Evolutionary conservation across 2,888 invertebrate genomes (phyloP).

Genomic region (Morpho achilles): DNA sequence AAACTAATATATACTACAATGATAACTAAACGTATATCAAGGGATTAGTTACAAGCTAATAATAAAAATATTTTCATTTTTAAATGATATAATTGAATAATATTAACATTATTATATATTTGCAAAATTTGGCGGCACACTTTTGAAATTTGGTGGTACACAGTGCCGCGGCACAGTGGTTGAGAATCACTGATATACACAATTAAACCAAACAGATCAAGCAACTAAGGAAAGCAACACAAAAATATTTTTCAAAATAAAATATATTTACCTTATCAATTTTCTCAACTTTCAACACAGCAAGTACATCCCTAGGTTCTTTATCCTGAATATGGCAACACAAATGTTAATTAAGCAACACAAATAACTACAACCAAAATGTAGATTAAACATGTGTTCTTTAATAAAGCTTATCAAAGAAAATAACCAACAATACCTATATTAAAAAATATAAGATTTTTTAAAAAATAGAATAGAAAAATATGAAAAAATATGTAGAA

Average conservation of each 20-base stretch:
- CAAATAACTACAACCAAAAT: conserved; percentile 17
- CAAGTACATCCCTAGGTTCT: conserved; percentile 73
- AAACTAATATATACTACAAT: too few species aligned
- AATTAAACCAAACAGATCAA: not conserved
- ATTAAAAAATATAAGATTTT: not conserved
- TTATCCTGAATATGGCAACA: conserved; percentile 66
- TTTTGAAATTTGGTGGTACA: too few species aligned
- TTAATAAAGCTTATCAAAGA: not conserved
- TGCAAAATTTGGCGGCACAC: too few species aligned
- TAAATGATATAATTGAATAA: too few species aligned
- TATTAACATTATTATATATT: too few species aligned
- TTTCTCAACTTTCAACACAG: conserved; percentile 78
- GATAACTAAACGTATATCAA: too few species aligned
- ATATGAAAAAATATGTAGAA: too few species aligned
- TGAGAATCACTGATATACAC: too few species aligned
- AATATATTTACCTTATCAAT: conserved; percentile 65
- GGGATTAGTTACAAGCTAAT: too few species aligned
- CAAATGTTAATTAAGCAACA: conserved; percentile 57
- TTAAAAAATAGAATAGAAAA: not conserved
- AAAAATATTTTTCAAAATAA: conserved; percentile 22
- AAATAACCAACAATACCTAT: not conserved
- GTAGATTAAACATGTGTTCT: conserved; percentile 9
- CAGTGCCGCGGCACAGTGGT: too few species aligned
- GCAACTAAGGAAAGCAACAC: not conserved
- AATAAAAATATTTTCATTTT: too few species aligned